phyloP scores from a whole-genome alignment of 1,140 invertebrate genomes.

The Centruroides sculpturatus region DNA sequence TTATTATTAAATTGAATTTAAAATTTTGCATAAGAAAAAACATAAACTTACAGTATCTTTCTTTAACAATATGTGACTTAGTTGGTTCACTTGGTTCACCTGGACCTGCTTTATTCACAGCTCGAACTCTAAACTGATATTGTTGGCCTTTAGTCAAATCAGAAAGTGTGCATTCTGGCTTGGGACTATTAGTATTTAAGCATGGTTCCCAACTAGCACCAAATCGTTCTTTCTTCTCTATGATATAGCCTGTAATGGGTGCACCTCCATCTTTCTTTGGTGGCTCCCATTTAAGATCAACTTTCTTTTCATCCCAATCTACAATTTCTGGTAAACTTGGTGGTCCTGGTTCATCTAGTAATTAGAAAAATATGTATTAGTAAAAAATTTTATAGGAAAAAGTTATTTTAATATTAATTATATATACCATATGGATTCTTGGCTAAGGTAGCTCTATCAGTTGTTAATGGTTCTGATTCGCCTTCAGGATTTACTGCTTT shows the following conservation, averaged over 20 bases:
- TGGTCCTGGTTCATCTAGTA: slow-evolving; percentile 61
- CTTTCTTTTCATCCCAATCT: slow-evolving; percentile 86
- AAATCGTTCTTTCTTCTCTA: slow-evolving; percentile 93
- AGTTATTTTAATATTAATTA: background rate
- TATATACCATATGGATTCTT: slow-evolving; percentile 83
- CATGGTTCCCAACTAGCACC: slow-evolving; percentile 77
- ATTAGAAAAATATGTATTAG: background rate
- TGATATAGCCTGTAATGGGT: slow-evolving; percentile 86
- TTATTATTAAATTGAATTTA: slow-evolving; percentile 10
- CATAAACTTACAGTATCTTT: slow-evolving; percentile 60
- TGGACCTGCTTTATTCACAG: slow-evolving; percentile 86
- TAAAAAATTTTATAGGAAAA: background rate
- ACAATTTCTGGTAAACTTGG: slow-evolving; percentile 73
- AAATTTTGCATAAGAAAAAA: slow-evolving; percentile 6
- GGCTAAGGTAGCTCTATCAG: slow-evolving; percentile 64
- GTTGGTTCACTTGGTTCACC: slow-evolving; percentile 79
- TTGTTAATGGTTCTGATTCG: slow-evolving; percentile 85
- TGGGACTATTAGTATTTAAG: slow-evolving; percentile 42
- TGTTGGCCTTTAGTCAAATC: slow-evolving; percentile 73
- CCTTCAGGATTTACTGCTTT: slow-evolving; percentile 97
- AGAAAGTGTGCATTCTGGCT: slow-evolving; percentile 63
- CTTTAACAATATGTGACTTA: slow-evolving; percentile 72
- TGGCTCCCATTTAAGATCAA: slow-evolving; percentile 83
- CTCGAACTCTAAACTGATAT: slow-evolving; percentile 83
- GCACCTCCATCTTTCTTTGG: slow-evolving; percentile 82